Evolutionary conservation across 2,797 vertebrate species (phyloP), one percentile per base, ranked within the genome.

Genomic region (Hipposideros larvatus): DNA sequence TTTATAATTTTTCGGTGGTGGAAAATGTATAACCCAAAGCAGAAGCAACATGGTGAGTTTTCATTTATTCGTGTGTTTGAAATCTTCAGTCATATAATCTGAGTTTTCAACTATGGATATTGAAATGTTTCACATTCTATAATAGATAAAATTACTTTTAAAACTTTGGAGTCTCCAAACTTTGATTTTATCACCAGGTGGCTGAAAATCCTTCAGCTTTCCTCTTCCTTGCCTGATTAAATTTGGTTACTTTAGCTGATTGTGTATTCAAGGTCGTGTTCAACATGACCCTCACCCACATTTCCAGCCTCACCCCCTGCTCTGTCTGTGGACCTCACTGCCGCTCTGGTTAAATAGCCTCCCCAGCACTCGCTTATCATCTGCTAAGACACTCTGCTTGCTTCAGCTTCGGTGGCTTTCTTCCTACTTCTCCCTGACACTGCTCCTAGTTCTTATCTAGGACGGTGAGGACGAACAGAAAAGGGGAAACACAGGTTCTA

Each of bases 1-100:
- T 99, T 99, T 97, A 98, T 99, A 98, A 99, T 99, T 98, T 99
- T 99, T 98, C 99, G 99, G 11, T 99, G 99, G 99, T 99, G 99
- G 99, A 99, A 99, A 98, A 99, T 99, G 99, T 99, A 99, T 97
- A 99, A 99, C 98, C 99, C 99, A 65, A 99, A 99, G 98, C 99
- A 99, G 98, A 99, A 99, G 90, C 99, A 99, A 96, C 99, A 99
- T 4, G 99, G 99, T 99, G 97, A 98, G 99, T 98, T 96, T 97
- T 87, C 43, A 43, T 71, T 97, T 92, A 93, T 90, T 53, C 41
- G 71, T 85, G 18, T 28, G 4, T 80, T 78, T 66, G 61, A 96
- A 91, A 63, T 43, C 3, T 88, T 96, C 79, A 51, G 0, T 86
- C 41, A 78, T 61, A 55, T 91, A 90, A 89, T 73, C 61, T 4